A percentile compares a stretch with the other conserved stretches of the same genome.
Conservation (phyloP, 2,113 vertebrate species). For the Arenaria interpres region DNA sequence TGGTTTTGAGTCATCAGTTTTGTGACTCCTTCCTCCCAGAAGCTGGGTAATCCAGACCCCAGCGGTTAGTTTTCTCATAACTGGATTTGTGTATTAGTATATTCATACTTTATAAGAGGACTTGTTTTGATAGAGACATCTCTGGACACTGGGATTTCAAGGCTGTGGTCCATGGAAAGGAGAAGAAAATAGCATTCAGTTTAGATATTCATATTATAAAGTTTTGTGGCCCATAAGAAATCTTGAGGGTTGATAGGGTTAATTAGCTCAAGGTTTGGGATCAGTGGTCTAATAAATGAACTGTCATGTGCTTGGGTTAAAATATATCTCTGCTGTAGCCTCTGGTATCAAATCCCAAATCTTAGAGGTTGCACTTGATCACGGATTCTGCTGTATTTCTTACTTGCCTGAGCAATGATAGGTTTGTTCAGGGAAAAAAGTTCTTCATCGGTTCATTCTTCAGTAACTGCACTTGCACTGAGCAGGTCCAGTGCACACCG, state of each 20-base stretch:
- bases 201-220: not conserved
- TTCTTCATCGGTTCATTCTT: not conserved
- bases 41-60: not conserved
- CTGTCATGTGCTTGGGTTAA: not conserved
- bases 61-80: not conserved
- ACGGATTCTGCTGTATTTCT: not conserved
- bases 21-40: not conserved
- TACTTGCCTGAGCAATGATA: not conserved
- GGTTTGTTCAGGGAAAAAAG: not conserved
- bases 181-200: not conserved
- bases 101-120: not conserved
- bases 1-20: not conserved
- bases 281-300: not conserved
- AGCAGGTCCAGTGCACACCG: not conserved
- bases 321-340: not conserved
- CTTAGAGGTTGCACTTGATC: not conserved
- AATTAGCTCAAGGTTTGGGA: not conserved
- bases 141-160: not conserved
- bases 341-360: not conserved
- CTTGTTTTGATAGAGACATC: not conserved
- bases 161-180: not conserved
- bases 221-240: not conserved
- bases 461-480: not conserved
- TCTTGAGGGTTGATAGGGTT: not conserved
- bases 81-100: not conserved